Evolutionary conservation across 1,140 invertebrate species (phyloP).

Genomic region (Eupeodes corollae): DNA sequence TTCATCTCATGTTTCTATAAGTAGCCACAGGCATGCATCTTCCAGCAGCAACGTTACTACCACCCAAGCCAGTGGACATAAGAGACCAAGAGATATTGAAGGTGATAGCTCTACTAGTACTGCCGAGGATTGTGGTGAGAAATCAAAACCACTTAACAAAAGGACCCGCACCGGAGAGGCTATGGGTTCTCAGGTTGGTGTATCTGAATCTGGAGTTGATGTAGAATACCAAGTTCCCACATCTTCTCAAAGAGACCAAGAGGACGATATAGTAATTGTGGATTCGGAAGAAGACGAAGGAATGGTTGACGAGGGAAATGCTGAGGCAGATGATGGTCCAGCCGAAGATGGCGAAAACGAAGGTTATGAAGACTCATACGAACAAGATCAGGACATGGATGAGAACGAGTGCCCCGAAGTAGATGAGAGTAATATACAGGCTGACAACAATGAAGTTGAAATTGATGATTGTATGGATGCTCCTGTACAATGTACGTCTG

Average conservation of each 20-base stretch:
- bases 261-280: slow-evolving; percentile 67
- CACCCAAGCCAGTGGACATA: slow-evolving; percentile 45
- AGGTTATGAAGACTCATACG: slow-evolving; percentile 46
- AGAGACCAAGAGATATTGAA: slow-evolving; percentile 45
- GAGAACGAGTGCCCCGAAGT: slow-evolving; percentile 35
- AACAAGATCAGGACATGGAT: slow-evolving; percentile 41
- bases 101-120: slow-evolving; percentile 42
- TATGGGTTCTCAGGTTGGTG: slow-evolving; percentile 28
- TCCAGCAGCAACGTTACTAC: slow-evolving; percentile 50
- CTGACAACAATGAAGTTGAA: slow-evolving; percentile 55
- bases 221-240: slow-evolving; percentile 68
- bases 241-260: slow-evolving; percentile 68
- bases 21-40: slow-evolving; percentile 44
- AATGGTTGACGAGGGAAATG: slow-evolving; percentile 43
- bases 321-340: slow-evolving; percentile 27
- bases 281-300: slow-evolving; percentile 47
- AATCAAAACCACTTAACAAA: slow-evolving; percentile 35
- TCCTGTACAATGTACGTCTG: slow-evolving; percentile 22
- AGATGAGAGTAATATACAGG: slow-evolving; percentile 29
- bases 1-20: slow-evolving; percentile 29
- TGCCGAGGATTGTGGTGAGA: slow-evolving; percentile 39
- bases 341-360: slow-evolving; percentile 42
- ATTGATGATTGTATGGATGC: slow-evolving; percentile 53
- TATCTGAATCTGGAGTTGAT: slow-evolving; percentile 46
- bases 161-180: slow-evolving; percentile 28